Evolutionary conservation across 1,140 invertebrate species (phyloP), one percentile per base, ranked within the genome.

Genomic region (Drosophila kanapiae): DNA sequence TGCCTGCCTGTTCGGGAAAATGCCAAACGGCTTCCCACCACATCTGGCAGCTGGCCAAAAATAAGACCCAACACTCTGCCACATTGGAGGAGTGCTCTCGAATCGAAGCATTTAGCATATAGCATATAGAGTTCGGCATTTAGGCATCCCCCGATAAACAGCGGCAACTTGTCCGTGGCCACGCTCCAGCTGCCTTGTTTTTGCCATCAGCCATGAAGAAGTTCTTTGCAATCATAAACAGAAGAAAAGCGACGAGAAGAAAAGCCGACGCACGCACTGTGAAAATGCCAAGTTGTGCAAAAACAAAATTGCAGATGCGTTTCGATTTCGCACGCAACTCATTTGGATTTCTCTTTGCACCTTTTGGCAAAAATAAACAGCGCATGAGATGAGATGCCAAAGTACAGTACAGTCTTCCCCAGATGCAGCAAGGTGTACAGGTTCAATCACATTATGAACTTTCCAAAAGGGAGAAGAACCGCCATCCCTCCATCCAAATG

Each of bases 371-470:
- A 79, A 74, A 80, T 80, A 79, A 79, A 79, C 67, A 79, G 62
- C 53, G 62, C 70, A 38, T 75, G 61, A 37, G 51, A 54, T 38
- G 51, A 23, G 33, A 35, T 48, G 42, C 16, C 37, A 67, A 63
- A 57, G 58, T 62, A 71, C 71, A 62, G 75, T 80, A 54, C 53
- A 56, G 58, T 43, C 57, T 45, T 18, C 58, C 49, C 63, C 35
- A 47, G 48, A 64, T 58, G 62, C 37, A 16, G 45, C 68, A 51
- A 57, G 68, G 72, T 78, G 63, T 61, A 35, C 54, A 75, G 75
- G 85, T 91, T 91, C 85, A 90, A 91, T 91, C 86, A 91, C 86
- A 86, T 80, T 71, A 68, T 78, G 86, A 88, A 82, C 81, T 90
- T 72, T 82, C 48, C 47, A 61, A 68, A 68, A 33, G 27, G 40